Evolutionary conservation across 2,888 invertebrate species (phyloP).

Genomic region (Schrankia costaestrigalis): DNA sequence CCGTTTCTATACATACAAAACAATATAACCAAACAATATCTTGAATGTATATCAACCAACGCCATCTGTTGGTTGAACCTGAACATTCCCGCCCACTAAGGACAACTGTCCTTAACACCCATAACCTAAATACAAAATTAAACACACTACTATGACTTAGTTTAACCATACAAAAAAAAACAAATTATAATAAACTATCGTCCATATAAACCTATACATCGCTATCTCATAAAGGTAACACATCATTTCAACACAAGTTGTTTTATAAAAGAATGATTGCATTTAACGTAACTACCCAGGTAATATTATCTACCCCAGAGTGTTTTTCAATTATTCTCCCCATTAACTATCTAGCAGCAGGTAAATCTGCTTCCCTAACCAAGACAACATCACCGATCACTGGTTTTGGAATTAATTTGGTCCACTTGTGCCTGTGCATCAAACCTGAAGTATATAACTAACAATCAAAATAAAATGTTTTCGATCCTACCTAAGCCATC

Average conservation of each 20-base stretch:
- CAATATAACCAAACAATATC: too few relatives aligned
- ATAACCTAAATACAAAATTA: too few relatives aligned
- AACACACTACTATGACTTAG: too few relatives aligned
- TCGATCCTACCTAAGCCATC: neutral
- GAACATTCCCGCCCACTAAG: too few relatives aligned
- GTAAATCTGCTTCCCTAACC: conserved; percentile 1
- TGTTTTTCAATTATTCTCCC: neutral
- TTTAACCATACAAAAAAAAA: too few relatives aligned
- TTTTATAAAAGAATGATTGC: neutral
- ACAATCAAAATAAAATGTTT: neutral
- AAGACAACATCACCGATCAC: conserved; percentile 1
- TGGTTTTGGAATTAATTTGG: neutral
- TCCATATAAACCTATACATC: too few relatives aligned
- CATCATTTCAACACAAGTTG: neutral
- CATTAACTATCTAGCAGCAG: neutral
- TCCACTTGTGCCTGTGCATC: neutral
- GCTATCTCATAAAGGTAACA: conserved; percentile 2
- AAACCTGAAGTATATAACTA: neutral
- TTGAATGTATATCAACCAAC: too few relatives aligned
- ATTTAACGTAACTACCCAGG: neutral
- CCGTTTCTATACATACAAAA: too few relatives aligned
- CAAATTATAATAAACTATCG: too few relatives aligned
- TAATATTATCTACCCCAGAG: neutral
- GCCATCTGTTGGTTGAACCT: too few relatives aligned
- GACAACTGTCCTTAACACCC: too few relatives aligned